A percentile compares a stretch with the other conserved stretches of the same genome.
Evolutionary conservation across 2,113 vertebrate genomes (phyloP).

Genomic region (Tragulus kanchil): DNA sequence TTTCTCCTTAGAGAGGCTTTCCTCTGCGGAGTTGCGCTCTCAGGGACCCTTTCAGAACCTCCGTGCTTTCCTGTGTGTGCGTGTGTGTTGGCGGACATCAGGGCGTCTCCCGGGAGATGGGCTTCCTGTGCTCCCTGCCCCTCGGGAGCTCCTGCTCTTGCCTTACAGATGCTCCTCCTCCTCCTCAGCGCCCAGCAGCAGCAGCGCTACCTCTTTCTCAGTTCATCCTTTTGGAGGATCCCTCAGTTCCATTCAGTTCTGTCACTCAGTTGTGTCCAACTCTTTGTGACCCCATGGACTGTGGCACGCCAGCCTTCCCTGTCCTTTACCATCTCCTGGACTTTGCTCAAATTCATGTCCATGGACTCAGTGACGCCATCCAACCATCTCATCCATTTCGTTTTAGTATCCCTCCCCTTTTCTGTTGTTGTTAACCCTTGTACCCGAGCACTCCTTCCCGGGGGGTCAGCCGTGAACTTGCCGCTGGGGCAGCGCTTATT

Average conservation of each 20-base stretch:
- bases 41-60: not conserved
- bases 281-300: too few relatives aligned
- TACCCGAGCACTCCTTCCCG: conserved; percentile 63
- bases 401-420: conserved; percentile 61
- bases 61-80: not conserved
- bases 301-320: too few relatives aligned
- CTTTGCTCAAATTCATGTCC: too few relatives aligned
- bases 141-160: not conserved
- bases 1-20: not conserved
- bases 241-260: too few relatives aligned
- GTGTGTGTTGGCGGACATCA: not conserved
- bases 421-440: conserved; percentile 77
- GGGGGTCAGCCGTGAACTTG: not conserved
- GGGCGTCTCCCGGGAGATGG: not conserved
- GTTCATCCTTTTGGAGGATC: not conserved
- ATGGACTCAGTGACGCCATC: too few relatives aligned
- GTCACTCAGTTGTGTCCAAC: too few relatives aligned
- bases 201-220: not conserved
- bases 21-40: not conserved
- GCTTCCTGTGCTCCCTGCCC: not conserved
- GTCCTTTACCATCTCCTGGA: too few relatives aligned
- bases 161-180: not conserved
- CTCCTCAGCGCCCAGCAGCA: not conserved
- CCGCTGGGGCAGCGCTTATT: conserved; percentile 51
- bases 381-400: too few relatives aligned